Evolutionary conservation across 2,888 invertebrate species (phyloP).

Genomic region (Pimpla rufipes): DNA sequence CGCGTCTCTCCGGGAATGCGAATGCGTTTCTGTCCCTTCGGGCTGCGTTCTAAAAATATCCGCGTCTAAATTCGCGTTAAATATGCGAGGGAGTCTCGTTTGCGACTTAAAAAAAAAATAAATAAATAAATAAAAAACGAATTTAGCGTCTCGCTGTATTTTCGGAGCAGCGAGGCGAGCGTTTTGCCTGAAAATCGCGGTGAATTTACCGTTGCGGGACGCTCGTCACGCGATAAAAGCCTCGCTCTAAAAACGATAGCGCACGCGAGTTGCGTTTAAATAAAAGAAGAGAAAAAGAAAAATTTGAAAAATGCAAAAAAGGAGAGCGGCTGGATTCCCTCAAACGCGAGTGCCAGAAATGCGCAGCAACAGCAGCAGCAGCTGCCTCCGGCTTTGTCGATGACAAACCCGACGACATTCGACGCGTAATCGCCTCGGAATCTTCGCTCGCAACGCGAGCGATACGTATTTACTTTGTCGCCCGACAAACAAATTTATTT

Average conservation of each 20-base stretch:
- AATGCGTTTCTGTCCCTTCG: conserved; percentile 29
- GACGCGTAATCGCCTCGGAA: conserved; percentile 16
- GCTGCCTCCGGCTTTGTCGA: neutral
- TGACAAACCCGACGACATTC: conserved; percentile 6
- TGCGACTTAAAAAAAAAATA: neutral
- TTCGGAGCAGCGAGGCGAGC: neutral
- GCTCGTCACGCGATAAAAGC: conserved; percentile 29
- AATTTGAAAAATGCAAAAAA: neutral
- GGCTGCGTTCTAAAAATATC: conserved; percentile 56
- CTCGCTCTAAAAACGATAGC: neutral
- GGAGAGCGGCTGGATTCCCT: neutral
- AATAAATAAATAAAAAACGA: neutral
- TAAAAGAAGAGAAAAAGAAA: neutral
- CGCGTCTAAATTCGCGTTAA: conserved; percentile 48
- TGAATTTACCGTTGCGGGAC: conserved; percentile 8
- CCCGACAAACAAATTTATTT: neutral
- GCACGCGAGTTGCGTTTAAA: neutral
- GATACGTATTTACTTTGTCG: neutral
- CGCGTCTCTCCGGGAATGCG: conserved; percentile 37
- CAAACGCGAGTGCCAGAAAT: neutral
- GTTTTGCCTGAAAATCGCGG: neutral
- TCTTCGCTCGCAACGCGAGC: neutral
- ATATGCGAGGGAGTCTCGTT: neutral
- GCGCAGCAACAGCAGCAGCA: neutral
- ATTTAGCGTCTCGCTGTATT: neutral